Evolutionary conservation across 2,113 vertebrate genomes (phyloP), one percentile per base, ranked within the genome.

Genomic region (Piaya cayana): DNA sequence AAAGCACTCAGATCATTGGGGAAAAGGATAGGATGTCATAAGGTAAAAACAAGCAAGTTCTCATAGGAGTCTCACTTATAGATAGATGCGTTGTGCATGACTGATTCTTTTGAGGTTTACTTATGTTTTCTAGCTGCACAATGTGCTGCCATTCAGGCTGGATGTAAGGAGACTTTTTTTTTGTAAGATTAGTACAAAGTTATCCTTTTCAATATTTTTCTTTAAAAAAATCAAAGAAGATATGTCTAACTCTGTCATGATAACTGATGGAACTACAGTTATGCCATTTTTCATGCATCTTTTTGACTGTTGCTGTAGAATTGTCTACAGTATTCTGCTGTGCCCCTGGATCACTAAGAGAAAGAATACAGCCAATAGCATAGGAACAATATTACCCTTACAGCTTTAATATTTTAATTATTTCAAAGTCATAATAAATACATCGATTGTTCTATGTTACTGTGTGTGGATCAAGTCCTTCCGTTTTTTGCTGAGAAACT

Each of bases 1-100:
- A 90, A 96, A 92, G 13, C n/a, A 49, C 82, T 92, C 91, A 84
- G 20, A 90, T 88, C 81, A 86, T 29, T 58, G 9, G n/a, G 87
- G 59, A 69, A 77, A 79, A 56, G 2, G 6, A 55, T 52, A 88
- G 16, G 14, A 49, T 90, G 27, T 58, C 34, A 63, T 36, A 96
- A 68, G 43, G 45, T 56, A 84, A 65, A 64, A 91, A 58, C 20
- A 67, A 65, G 16, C 1, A 70, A 93, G 5, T 76, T 94, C 16
- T 56, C 25, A 65, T 9, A 91, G 50, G 42, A 86, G 13, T 29
- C 52, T 96, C 15, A 37, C 68, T 96, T 95, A 71, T 77, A 95
- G 76, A 90, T 71, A 72, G 10, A 64, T 93, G 32, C 56, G 59
- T 37, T 39, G 12, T 30, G 3, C 52, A 34, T 34, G 36, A 29